Percentiles rank a stretch among this genome's conserved stretches.
Evolutionary conservation across 2,888 invertebrate species (phyloP).

Genomic region (Hecatera dysodea): DNA sequence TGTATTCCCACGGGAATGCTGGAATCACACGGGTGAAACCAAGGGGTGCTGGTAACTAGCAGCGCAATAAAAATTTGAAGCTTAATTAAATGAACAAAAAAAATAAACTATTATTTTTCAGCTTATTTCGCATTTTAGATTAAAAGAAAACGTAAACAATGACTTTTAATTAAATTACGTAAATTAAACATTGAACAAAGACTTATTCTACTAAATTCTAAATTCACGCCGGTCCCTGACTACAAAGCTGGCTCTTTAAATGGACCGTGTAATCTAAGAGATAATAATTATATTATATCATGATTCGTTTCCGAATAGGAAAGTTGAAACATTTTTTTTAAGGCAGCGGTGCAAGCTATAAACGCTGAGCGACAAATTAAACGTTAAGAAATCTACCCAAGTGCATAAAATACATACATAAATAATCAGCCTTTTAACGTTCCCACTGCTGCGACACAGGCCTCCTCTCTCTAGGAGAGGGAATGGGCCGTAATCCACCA

Average conservation of each 20-base stretch:
- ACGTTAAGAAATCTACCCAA: neutral
- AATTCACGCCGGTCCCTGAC: constrained; percentile 39
- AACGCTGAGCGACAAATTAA: neutral
- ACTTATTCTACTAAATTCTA: constrained; percentile 28
- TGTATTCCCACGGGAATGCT: too few species aligned
- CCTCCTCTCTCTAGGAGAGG: too few species aligned
- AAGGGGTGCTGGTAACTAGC: too few species aligned
- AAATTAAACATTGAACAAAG: constrained; percentile 51
- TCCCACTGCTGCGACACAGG: too few species aligned
- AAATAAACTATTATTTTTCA: neutral
- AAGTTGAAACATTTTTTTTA: constrained; percentile 55
- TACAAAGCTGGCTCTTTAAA: constrained; percentile 61
- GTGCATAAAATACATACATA: too few species aligned
- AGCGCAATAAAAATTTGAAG: too few species aligned
- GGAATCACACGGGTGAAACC: too few species aligned
- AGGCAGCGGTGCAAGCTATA: constrained; percentile 9
- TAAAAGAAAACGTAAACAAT: constrained; percentile 36
- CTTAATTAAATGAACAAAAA: too few species aligned
- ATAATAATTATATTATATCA: constrained; percentile 65
- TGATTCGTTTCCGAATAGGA: constrained; percentile 61
- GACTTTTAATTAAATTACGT: constrained; percentile 38
- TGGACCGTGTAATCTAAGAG: constrained; percentile 61
- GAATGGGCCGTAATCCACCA: too few species aligned
- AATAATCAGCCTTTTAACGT: too few species aligned
- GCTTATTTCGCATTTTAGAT: constrained; percentile 23